Percentiles rank a stretch among this genome's conserved stretches.
These are phyloP conservation scores for Euwallacea similis DNA, from an alignment of 1,140 invertebrate species.

Conservation along the genomic window DNA sequence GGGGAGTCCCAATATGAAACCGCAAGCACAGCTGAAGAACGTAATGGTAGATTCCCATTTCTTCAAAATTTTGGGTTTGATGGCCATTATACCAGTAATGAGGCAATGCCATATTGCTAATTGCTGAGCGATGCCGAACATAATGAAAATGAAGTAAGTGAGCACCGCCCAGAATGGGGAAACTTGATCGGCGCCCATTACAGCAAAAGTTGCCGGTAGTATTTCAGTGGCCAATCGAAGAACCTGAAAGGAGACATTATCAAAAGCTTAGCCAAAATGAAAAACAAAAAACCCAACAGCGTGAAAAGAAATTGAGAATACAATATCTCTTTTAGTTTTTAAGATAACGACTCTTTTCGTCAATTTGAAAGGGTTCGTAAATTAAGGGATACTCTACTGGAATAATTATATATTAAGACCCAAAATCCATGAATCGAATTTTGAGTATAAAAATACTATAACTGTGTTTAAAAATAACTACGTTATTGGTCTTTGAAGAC, in stretches of 20 bases:
- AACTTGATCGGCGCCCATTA: constrained; percentile 67
- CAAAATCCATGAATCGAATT: too few species aligned
- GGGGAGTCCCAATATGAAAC: constrained; percentile 81
- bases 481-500: too few species aligned
- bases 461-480: too few species aligned
- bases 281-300: neutral
- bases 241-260: constrained; percentile 57
- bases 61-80: constrained; percentile 70
- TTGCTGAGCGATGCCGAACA: constrained; percentile 85
- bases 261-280: neutral
- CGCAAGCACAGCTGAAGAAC: constrained; percentile 81
- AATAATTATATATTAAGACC: too few species aligned
- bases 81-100: constrained; percentile 76
- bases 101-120: constrained; percentile 70
- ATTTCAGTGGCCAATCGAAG: constrained; percentile 81
- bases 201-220: constrained; percentile 78
- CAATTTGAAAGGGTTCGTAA: too few species aligned
- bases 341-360: too few species aligned
- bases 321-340: too few species aligned
- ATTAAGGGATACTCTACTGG: too few species aligned
- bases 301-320: too few species aligned
- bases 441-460: too few species aligned
- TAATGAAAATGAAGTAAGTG: constrained; percentile 81
- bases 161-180: constrained; percentile 86
- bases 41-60: constrained; percentile 84